Evolutionary conservation across 2,888 invertebrate species (phyloP).

Genomic region (Carabus problematicus): DNA sequence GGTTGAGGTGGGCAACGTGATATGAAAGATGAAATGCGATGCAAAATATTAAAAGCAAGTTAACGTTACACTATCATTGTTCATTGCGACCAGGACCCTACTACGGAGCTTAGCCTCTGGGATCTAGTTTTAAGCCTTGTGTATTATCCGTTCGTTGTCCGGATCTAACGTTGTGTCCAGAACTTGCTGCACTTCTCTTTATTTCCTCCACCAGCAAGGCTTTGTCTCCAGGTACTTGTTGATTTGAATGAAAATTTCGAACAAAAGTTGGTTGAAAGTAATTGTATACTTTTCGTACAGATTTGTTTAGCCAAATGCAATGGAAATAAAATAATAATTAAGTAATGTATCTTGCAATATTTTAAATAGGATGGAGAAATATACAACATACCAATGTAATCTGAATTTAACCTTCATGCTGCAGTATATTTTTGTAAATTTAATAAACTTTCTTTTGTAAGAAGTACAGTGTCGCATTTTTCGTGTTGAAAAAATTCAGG

Average conservation of each 20-base stretch:
- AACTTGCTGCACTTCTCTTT: not conserved
- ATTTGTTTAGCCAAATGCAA: no score
- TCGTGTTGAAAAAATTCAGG: no score
- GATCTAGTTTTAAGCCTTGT: not conserved
- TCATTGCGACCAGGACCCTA: not conserved
- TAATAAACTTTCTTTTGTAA: no score
- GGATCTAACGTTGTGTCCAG: not conserved
- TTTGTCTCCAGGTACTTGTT: not conserved
- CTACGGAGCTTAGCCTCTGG: not conserved
- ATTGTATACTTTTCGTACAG: no score
- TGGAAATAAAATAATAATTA: no score
- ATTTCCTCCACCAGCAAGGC: not conserved
- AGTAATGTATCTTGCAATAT: no score
- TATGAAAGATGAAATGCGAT: constrained; percentile 33
- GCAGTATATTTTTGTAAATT: no score
- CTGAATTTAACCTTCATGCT: no score
- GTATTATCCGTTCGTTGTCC: constrained; percentile 12
- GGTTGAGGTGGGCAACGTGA: constrained; percentile 6
- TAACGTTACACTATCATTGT: constrained; percentile 22
- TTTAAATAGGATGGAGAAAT: no score
- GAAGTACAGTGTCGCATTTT: no score
- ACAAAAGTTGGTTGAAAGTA: no score
- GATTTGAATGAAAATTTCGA: not conserved
- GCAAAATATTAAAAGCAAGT: constrained; percentile 38
- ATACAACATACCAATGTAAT: no score